These are phyloP conservation scores for Blastobasis adustella DNA, from an alignment of 2,888 invertebrate genomes.

Conservation along the genomic window DNA sequence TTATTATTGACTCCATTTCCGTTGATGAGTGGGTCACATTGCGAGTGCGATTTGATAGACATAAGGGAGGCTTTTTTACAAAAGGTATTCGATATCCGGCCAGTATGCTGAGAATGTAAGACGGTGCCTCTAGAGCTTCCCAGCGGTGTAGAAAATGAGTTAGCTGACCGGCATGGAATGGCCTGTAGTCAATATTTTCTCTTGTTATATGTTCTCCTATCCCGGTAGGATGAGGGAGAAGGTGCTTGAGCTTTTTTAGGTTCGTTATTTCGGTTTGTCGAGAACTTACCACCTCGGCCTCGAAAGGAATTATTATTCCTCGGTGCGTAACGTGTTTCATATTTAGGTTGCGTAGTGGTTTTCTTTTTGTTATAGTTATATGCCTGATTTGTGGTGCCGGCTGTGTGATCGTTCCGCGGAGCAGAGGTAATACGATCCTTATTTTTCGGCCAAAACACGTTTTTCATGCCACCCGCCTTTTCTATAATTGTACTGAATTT, in stretches of 20 bases:
- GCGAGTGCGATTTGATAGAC: background rate
- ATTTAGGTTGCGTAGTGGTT: background rate
- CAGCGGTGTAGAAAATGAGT: background rate
- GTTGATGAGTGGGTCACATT: background rate
- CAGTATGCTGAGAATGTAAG: background rate
- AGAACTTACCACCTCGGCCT: too few relatives aligned
- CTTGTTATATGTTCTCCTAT: background rate
- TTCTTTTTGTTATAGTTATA: background rate
- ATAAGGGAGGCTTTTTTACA: background rate
- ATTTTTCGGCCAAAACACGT: slow-evolving; percentile 2
- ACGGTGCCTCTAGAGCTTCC: background rate
- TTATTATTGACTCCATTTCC: too few relatives aligned
- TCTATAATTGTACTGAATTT: background rate
- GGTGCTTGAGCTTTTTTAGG: background rate
- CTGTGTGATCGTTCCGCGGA: too few relatives aligned
- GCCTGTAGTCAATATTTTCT: background rate
- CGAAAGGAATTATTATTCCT: background rate
- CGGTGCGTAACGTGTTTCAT: background rate
- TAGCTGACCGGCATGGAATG: background rate
- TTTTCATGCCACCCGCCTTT: background rate
- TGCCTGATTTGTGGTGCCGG: background rate
- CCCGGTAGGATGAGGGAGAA: too few relatives aligned
- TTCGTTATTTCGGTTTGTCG: background rate
- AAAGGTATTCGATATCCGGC: slow-evolving; percentile 1
- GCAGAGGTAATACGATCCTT: background rate